phyloP scores from a whole-genome alignment of 2,113 vertebrate genomes.

The Corythoichthys intestinalis region DNA sequence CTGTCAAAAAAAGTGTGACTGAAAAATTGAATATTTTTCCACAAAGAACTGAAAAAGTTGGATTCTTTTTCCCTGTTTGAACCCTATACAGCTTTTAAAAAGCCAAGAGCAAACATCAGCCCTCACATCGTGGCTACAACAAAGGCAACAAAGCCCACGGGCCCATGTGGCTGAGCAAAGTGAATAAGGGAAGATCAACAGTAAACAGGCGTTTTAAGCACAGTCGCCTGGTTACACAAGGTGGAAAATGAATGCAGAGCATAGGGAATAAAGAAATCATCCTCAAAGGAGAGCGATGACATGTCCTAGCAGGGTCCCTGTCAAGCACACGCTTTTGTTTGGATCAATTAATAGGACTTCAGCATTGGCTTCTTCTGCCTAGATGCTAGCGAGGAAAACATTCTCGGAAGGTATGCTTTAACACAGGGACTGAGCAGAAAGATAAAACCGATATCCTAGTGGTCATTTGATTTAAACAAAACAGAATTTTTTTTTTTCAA shows the following conservation, averaged over 20 bases:
- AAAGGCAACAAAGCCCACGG: slow-evolving; percentile 50
- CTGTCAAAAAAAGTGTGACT: background rate
- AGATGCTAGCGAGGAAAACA: background rate
- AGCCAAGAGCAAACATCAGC: background rate
- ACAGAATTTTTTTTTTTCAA: no score
- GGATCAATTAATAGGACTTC: slow-evolving; percentile 7
- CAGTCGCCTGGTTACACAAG: slow-evolving; percentile 22
- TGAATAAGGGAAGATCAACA: slow-evolving; percentile 40
- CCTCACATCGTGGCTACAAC: slow-evolving; percentile 44
- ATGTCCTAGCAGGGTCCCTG: slow-evolving; percentile 48
- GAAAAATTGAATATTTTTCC: background rate
- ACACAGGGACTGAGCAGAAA: background rate
- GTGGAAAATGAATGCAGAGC: slow-evolving; percentile 21
- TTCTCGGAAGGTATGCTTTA: background rate
- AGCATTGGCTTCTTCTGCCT: slow-evolving; percentile 1
- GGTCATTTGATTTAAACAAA: background rate
- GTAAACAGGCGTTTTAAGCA: slow-evolving; percentile 34
- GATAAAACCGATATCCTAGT: background rate
- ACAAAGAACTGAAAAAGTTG: background rate
- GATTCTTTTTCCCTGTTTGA: background rate
- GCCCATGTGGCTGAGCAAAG: slow-evolving; percentile 16
- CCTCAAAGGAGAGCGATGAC: slow-evolving; percentile 38
- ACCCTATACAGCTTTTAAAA: background rate
- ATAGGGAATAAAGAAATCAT: slow-evolving; percentile 7
- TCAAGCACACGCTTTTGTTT: slow-evolving; percentile 17